Evolutionary conservation across 1,140 invertebrate species (phyloP).

Genomic region (Elysia chlorotica): DNA sequence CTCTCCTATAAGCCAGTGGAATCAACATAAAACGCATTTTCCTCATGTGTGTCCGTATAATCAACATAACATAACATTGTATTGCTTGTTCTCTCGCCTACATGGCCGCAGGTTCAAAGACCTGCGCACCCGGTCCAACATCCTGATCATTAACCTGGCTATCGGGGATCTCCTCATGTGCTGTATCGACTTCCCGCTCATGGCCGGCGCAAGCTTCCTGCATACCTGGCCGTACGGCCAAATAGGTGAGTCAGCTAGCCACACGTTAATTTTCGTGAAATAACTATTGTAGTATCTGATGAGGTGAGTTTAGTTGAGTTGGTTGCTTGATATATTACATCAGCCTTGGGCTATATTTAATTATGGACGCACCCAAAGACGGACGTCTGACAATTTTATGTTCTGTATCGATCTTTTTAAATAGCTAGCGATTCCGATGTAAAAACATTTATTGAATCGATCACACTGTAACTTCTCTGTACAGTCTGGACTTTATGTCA

Average conservation of each 20-base stretch:
- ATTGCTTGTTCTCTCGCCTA: neutral
- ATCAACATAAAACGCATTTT: neutral
- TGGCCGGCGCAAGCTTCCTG: conserved; percentile 20
- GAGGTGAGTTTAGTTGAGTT: no score
- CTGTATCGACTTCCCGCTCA: conserved; percentile 21
- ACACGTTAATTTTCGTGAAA: no score
- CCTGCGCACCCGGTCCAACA: conserved; percentile 26
- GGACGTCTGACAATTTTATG: no score
- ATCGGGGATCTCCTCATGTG: conserved; percentile 29
- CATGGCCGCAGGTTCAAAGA: conserved; percentile 18
- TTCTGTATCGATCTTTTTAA: no score
- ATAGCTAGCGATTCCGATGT: no score
- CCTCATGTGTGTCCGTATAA: neutral
- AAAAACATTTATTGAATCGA: no score
- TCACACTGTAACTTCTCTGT: no score
- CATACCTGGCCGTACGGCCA: conserved; percentile 24
- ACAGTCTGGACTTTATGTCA: no score
- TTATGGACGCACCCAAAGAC: no score
- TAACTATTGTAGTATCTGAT: no score
- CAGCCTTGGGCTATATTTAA: no score
- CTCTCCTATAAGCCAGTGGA: neutral
- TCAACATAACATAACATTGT: neutral
- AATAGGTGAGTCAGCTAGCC: conserved; percentile 29
- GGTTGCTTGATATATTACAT: no score
- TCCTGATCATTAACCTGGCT: conserved; percentile 29